Conservation (phyloP, 1,140 invertebrate species). For the Lanistes nyassanus region DNA sequence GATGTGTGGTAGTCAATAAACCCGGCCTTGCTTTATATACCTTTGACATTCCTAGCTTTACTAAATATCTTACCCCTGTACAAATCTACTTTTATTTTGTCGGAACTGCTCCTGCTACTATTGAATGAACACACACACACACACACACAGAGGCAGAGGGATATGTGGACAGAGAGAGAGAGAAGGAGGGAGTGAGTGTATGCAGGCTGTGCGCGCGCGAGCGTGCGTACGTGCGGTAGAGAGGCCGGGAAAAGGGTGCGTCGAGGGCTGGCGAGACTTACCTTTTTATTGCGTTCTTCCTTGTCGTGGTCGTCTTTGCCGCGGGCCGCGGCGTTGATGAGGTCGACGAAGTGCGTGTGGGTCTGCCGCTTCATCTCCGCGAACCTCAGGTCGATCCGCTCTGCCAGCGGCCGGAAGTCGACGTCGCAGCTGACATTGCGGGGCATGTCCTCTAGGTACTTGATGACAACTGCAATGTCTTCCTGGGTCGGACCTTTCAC, state of each 20-base stretch:
- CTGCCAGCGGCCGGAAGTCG: conserved; percentile 16
- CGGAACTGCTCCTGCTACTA: not conserved
- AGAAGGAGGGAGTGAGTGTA: not conserved
- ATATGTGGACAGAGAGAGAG: not conserved
- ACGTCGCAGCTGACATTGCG: conserved; percentile 14
- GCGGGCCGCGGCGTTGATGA: not conserved
- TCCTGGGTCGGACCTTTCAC: not conserved
- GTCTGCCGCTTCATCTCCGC: conserved; percentile 17
- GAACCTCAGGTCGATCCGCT: conserved; percentile 17
- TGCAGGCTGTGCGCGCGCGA: not conserved
- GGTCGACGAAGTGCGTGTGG: conserved; percentile 2
- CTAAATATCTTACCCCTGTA: not conserved
- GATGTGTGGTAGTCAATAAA: too few relatives aligned
- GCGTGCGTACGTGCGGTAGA: not conserved
- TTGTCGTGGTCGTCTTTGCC: not conserved
- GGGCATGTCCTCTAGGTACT: not conserved
- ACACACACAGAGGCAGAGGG: conserved; percentile 4
- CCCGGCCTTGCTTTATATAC: too few relatives aligned
- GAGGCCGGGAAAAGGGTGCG: not conserved
- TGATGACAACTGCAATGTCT: not conserved
- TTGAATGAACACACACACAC: not conserved
- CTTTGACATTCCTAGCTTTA: too few relatives aligned
- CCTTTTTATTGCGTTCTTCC: not conserved
- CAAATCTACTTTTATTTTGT: not conserved
- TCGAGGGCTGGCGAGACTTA: not conserved